phyloP scores from a whole-genome alignment of 2,888 invertebrate species.

The Melieria omissa region DNA sequence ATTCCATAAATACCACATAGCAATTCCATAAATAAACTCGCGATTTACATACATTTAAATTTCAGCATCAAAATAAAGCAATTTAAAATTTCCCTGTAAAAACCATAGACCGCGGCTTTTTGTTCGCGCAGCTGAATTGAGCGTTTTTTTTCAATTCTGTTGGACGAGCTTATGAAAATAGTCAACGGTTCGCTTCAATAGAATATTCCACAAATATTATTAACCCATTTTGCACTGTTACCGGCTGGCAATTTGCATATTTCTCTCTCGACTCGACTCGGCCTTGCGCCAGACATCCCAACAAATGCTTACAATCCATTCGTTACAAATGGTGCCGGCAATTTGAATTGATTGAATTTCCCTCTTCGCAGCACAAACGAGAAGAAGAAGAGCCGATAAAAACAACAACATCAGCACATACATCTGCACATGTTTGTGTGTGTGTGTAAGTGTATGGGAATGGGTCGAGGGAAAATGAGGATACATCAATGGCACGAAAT shows the following conservation, averaged over 20 bases:
- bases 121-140: no score
- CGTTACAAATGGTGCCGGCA: constrained; percentile 30
- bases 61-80: no score
- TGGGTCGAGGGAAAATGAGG: constrained; percentile 16
- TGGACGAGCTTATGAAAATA: no score
- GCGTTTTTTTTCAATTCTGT: no score
- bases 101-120: no score
- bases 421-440: not conserved
- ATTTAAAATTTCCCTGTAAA: no score
- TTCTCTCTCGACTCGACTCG: not conserved
- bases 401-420: not conserved
- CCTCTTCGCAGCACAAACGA: constrained; percentile 6
- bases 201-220: no score
- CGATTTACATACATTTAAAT: no score
- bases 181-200: no score
- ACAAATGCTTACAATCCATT: constrained; percentile 27
- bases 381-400: not conserved
- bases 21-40: no score
- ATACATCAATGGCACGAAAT: constrained; percentile 23
- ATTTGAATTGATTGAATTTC: constrained; percentile 38
- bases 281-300: not conserved
- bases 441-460: constrained; percentile 14
- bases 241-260: not conserved
- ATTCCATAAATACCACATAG: no score
- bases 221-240: not conserved